Evolutionary conservation across 2,888 invertebrate species (phyloP).

Genomic region (Heliconius erato): DNA sequence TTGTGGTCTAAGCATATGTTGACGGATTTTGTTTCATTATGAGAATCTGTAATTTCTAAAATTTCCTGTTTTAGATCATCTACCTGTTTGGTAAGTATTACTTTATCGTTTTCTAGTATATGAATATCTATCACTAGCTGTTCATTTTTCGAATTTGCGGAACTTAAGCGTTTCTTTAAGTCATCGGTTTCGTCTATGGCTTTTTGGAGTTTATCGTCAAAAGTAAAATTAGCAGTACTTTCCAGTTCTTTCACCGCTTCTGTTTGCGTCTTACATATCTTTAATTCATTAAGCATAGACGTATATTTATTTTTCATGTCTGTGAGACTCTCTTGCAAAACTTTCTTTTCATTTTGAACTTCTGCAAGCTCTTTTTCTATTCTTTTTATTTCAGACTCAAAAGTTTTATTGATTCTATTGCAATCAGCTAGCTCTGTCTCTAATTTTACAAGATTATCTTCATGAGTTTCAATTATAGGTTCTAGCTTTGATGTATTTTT

Average conservation of each 20-base stretch:
- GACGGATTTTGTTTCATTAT: slow-evolving; percentile 63
- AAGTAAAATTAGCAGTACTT: slow-evolving; percentile 67
- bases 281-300: slow-evolving; percentile 76
- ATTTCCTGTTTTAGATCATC: slow-evolving; percentile 75
- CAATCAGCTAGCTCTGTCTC: slow-evolving; percentile 89
- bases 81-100: slow-evolving; percentile 76
- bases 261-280: slow-evolving; percentile 75
- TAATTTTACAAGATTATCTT: slow-evolving; percentile 88
- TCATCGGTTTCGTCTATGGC: slow-evolving; percentile 75
- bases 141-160: slow-evolving; percentile 76
- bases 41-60: slow-evolving; percentile 59
- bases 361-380: slow-evolving; percentile 84
- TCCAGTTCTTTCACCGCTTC: slow-evolving; percentile 83
- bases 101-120: slow-evolving; percentile 83
- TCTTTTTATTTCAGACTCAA: slow-evolving; percentile 86
- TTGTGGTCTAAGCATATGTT: slow-evolving; percentile 68
- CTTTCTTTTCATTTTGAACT: slow-evolving; percentile 75
- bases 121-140: slow-evolving; percentile 83
- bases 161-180: slow-evolving; percentile 71
- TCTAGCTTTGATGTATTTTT: slow-evolving; percentile 88
- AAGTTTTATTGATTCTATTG: slow-evolving; percentile 84
- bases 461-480: slow-evolving; percentile 90
- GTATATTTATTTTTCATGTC: slow-evolving; percentile 85
- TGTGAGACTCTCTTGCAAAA: slow-evolving; percentile 82
- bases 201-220: slow-evolving; percentile 63